Evolutionary conservation across 2,888 invertebrate species (phyloP).

Genomic region (Caenorhabditis wallacei): DNA sequence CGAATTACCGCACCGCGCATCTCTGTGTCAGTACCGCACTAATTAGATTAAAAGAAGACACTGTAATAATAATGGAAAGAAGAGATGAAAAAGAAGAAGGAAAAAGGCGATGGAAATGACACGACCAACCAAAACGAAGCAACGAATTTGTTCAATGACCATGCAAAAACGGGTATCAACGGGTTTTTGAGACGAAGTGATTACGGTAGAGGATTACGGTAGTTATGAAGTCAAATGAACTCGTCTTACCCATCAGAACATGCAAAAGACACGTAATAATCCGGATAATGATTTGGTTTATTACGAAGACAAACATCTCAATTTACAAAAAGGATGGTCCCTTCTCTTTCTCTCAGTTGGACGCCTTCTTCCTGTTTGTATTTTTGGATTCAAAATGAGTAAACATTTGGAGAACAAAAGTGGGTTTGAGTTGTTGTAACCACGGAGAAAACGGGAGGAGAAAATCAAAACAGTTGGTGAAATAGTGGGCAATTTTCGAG

Average conservation of each 20-base stretch:
- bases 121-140: constrained; percentile 24
- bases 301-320: constrained; percentile 42
- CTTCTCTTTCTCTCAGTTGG: constrained; percentile 3
- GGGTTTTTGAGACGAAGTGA: constrained; percentile 12
- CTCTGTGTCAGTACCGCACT: constrained; percentile 38
- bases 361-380: background rate
- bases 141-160: constrained; percentile 61
- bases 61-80: constrained; percentile 56
- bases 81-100: background rate
- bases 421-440: constrained; percentile 50
- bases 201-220: constrained; percentile 36
- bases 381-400: constrained; percentile 36
- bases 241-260: constrained; percentile 8
- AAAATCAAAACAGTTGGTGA: constrained; percentile 63
- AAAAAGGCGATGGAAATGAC: constrained; percentile 16
- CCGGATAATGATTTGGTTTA: constrained; percentile 16
- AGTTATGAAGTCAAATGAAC: constrained; percentile 31
- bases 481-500: constrained; percentile 67
- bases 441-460: too few relatives aligned
- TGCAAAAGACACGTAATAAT: constrained; percentile 41
- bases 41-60: constrained; percentile 63
- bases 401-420: constrained; percentile 48
- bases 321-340: constrained; percentile 38
- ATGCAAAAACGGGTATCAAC: constrained; percentile 52
- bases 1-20: constrained; percentile 61